phyloP scores from a whole-genome alignment of 2,888 invertebrate genomes.

The Perizoma flavofasciatum region DNA sequence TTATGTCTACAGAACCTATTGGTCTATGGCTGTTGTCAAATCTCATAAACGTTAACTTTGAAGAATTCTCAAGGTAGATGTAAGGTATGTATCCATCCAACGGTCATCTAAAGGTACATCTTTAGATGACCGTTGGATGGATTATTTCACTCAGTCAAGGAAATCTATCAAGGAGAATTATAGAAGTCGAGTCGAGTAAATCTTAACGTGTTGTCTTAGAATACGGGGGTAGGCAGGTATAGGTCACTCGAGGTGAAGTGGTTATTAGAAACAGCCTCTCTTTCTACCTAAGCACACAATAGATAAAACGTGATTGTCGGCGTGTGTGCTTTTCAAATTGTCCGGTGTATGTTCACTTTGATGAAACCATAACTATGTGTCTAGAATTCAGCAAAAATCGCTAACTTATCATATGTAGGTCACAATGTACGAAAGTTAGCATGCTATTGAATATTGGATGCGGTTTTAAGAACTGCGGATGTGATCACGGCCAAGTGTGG shows the following conservation, averaged over 20 bases:
- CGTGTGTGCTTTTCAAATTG: slow-evolving; percentile 20
- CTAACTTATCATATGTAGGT: neutral
- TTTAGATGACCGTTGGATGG: too few species aligned
- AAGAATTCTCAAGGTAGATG: too few species aligned
- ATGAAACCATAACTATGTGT: neutral
- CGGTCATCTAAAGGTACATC: too few species aligned
- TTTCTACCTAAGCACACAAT: slow-evolving; percentile 33
- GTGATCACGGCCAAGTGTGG: neutral
- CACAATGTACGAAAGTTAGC: slow-evolving; percentile 11
- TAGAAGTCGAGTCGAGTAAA: too few species aligned
- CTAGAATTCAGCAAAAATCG: neutral
- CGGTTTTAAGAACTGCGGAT: slow-evolving; percentile 7
- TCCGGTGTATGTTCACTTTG: slow-evolving; percentile 12
- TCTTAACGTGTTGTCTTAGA: too few species aligned
- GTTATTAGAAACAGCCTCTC: slow-evolving; percentile 30
- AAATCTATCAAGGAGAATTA: too few species aligned
- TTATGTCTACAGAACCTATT: too few species aligned
- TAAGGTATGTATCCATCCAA: too few species aligned
- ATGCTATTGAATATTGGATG: slow-evolving; percentile 10
- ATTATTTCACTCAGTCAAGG: too few species aligned
- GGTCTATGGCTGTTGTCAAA: too few species aligned
- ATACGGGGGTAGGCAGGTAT: slow-evolving; percentile 14
- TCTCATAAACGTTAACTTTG: too few species aligned
- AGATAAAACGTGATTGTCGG: slow-evolving; percentile 19
- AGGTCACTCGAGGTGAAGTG: slow-evolving; percentile 26